These are phyloP conservation scores for Manis javanica DNA, from an alignment of 2,797 vertebrate species.

Conservation along the genomic window DNA sequence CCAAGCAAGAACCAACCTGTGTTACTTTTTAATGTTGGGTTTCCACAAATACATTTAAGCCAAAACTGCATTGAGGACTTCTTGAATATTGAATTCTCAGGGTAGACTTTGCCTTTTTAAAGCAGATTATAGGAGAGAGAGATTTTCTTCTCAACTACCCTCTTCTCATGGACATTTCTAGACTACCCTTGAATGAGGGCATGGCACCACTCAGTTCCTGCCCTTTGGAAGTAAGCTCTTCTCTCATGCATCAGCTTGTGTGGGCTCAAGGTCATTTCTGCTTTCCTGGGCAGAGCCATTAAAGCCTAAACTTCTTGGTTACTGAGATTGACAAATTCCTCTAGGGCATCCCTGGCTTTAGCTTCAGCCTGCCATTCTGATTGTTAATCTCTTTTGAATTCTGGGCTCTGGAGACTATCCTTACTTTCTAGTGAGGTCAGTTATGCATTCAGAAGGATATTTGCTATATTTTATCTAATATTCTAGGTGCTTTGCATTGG, in stretches of 20 bases:
- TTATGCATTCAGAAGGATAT: slow-evolving; percentile 13
- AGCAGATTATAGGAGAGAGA: not conserved
- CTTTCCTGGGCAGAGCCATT: not conserved
- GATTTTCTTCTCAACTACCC: not conserved
- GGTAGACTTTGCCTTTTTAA: slow-evolving; percentile 23
- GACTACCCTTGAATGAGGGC: not conserved
- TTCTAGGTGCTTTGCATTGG: not conserved
- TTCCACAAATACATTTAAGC: not conserved
- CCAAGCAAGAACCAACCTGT: not conserved
- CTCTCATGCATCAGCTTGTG: not conserved
- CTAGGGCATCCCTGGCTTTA: not conserved
- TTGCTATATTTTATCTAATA: slow-evolving; percentile 49
- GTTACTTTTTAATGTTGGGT: not conserved
- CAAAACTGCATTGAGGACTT: not conserved
- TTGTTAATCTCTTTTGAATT: slow-evolving; percentile 55
- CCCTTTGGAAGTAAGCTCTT: not conserved
- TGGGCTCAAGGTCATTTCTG: slow-evolving; percentile 51
- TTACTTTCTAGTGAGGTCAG: slow-evolving; percentile 1
- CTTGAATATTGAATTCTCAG: not conserved
- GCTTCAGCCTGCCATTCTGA: not conserved
- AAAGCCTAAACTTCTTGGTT: slow-evolving; percentile 10
- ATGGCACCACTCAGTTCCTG: not conserved
- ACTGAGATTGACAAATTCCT: slow-evolving; percentile 28
- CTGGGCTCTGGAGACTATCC: not conserved
- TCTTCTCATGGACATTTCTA: not conserved